Conservation (phyloP, 2,113 vertebrate species). For the Ophiodon elongatus region DNA sequence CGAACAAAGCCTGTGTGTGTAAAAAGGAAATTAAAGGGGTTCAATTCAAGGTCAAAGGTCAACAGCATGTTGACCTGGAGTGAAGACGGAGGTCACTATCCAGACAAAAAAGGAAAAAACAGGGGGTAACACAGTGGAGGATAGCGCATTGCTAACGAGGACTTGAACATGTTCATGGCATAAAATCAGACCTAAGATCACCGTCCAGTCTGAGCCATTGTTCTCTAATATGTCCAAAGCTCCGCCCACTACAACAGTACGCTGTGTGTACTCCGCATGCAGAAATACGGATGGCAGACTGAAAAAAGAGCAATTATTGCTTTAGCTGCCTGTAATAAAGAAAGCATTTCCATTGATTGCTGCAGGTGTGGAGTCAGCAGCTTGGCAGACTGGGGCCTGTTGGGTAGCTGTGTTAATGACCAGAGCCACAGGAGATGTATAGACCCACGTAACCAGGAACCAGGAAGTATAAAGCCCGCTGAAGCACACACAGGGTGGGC, state of each 20-base stretch:
- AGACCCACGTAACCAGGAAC: no score
- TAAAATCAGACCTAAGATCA: background rate
- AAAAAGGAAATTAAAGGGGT: constrained; percentile 52
- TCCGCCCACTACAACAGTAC: background rate
- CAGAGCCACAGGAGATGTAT: no score
- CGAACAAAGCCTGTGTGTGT: constrained; percentile 54
- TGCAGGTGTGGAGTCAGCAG: no score
- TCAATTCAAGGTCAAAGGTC: constrained; percentile 54
- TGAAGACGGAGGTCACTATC: constrained; percentile 11
- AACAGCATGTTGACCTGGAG: constrained; percentile 55
- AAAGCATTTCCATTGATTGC: no score
- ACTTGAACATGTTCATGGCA: constrained; percentile 12
- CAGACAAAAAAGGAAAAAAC: background rate
- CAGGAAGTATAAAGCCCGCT: no score
- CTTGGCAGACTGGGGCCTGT: no score
- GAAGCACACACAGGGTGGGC: no score
- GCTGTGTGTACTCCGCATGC: background rate
- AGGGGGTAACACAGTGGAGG: background rate
- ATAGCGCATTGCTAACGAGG: constrained; percentile 27
- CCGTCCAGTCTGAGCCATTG: background rate
- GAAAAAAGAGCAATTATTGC: no score
- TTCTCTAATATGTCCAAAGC: background rate
- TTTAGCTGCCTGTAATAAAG: no score
- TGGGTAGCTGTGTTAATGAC: no score
- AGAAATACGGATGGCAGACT: no score